Conservation (phyloP, 2,888 invertebrate species). For the Amblyteles armatorius region DNA sequence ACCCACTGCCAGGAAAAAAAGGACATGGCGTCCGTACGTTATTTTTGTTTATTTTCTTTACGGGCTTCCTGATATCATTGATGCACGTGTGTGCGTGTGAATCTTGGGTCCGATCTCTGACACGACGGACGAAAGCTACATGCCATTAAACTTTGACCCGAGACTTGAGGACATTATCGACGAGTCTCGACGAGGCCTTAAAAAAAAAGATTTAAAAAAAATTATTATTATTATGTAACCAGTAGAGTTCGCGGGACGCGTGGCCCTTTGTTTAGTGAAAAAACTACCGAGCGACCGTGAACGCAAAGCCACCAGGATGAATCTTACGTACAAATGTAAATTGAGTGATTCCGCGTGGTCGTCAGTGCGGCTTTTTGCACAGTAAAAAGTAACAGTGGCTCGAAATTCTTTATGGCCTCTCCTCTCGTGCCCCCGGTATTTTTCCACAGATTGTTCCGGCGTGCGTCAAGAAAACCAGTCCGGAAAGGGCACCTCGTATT, state of each 20-base stretch:
- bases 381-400: not conserved
- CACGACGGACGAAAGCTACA: not conserved
- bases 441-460: slow-evolving; percentile 38
- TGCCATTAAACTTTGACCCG: not conserved
- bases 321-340: slow-evolving; percentile 11
- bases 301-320: not conserved
- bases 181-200: no score
- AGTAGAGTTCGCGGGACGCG: not conserved
- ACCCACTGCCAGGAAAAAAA: not conserved
- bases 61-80: not conserved
- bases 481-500: not conserved
- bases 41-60: not conserved
- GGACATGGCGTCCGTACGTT: not conserved
- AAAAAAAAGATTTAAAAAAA: no score
- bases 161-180: not conserved
- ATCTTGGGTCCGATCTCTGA: not conserved
- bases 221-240: no score
- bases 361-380: not conserved
- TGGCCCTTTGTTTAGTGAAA: not conserved
- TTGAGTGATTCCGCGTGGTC: not conserved
- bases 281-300: not conserved
- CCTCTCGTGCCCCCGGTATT: not conserved
- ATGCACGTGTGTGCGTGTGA: not conserved
- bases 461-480: slow-evolving; percentile 9
- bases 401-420: slow-evolving; percentile 21